Percentiles rank a stretch among this genome's conserved stretches.
These are phyloP conservation scores for Theodoxus fluviatilis DNA, from an alignment of 2,888 invertebrate species.

Conservation along the genomic window DNA sequence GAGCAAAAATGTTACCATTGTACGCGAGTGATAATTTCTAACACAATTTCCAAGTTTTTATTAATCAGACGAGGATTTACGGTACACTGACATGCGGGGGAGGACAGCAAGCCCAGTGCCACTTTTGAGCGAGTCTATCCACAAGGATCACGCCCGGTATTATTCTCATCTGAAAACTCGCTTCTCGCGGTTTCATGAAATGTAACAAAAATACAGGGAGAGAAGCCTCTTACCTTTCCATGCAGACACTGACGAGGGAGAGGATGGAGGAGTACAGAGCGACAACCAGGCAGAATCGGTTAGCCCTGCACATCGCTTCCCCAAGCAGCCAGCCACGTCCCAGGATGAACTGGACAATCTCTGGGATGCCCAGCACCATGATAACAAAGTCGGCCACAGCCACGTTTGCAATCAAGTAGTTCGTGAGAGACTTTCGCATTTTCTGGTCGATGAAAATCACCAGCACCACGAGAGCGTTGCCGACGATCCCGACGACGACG, in stretches of 20 bases:
- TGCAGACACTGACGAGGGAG: slow-evolving; percentile 66
- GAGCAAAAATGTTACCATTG: no score
- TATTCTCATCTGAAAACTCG: no score
- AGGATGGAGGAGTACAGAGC: slow-evolving; percentile 67
- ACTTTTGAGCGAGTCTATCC: no score
- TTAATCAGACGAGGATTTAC: no score
- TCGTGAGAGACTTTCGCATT: slow-evolving; percentile 63
- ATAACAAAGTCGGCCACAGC: slow-evolving; percentile 63
- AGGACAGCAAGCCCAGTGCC: no score
- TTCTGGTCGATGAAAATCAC: slow-evolving; percentile 59
- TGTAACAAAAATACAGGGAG: no score
- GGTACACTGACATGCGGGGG: no score
- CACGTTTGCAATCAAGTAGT: slow-evolving; percentile 63
- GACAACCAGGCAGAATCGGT: slow-evolving; percentile 65
- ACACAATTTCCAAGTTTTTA: no score
- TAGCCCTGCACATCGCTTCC: slow-evolving; percentile 58
- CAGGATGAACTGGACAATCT: slow-evolving; percentile 60
- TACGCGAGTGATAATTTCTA: no score
- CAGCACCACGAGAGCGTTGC: slow-evolving; percentile 62
- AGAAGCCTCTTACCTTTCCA: slow-evolving; percentile 62
- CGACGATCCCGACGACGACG: slow-evolving; percentile 58
- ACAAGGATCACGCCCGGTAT: no score
- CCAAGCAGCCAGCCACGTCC: slow-evolving; percentile 62
- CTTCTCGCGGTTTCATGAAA: no score
- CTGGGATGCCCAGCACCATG: slow-evolving; percentile 62